Conservation (phyloP, 1,140 invertebrate species). For the Pectinophora gossypiella region DNA sequence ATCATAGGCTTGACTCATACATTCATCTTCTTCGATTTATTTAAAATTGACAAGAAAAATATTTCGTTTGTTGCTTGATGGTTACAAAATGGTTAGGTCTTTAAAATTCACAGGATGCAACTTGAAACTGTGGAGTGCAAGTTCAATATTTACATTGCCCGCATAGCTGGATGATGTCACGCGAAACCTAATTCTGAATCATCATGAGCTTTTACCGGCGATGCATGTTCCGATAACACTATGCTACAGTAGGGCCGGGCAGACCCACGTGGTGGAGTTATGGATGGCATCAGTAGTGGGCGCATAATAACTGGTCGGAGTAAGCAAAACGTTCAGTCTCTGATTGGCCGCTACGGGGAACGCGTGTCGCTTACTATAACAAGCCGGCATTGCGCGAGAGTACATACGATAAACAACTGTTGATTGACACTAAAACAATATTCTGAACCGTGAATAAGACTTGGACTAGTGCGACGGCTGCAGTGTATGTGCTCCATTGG, state of each 20-base stretch:
- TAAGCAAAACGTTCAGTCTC: constrained; percentile 54
- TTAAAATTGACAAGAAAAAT: no score
- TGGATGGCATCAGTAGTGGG: constrained; percentile 61
- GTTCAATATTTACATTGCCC: constrained; percentile 19
- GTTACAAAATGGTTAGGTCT: neutral
- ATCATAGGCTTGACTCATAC: neutral
- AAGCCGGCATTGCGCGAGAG: constrained; percentile 48
- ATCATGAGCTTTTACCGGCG: constrained; percentile 65
- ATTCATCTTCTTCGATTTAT: no score
- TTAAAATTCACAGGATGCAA: neutral
- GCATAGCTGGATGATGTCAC: constrained; percentile 57
- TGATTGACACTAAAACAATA: constrained; percentile 22
- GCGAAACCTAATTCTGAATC: constrained; percentile 63
- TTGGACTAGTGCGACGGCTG: constrained; percentile 38
- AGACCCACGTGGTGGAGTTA: constrained; percentile 63
- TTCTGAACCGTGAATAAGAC: constrained; percentile 8
- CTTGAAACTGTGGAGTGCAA: constrained; percentile 12
- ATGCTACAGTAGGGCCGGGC: constrained; percentile 21
- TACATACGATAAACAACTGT: constrained; percentile 43
- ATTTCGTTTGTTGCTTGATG: no score
- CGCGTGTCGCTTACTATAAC: constrained; percentile 40
- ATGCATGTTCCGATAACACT: constrained; percentile 64
- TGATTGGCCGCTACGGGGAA: constrained; percentile 53
- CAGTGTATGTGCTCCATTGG: constrained; percentile 42
- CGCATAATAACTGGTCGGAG: constrained; percentile 68